A percentile compares a stretch with the other conserved stretches of the same genome.
These are phyloP conservation scores for Ectropis grisescens DNA, from an alignment of 1,140 invertebrate genomes.

Conservation along the genomic window DNA sequence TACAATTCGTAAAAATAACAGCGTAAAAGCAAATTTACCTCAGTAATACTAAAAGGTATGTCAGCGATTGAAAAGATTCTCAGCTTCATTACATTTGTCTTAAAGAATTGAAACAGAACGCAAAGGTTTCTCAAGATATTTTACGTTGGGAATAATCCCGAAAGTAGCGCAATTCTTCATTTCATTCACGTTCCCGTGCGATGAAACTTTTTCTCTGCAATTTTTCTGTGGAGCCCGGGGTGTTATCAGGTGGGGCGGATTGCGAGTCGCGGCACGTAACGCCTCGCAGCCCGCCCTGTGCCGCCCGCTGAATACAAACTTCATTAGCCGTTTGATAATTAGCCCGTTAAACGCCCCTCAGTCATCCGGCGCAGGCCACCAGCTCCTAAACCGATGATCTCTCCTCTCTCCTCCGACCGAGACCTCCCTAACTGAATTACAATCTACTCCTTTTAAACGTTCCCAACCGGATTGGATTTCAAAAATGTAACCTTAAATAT, in stretches of 20 bases:
- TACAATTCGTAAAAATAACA: no score
- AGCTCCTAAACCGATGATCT: constrained; percentile 32
- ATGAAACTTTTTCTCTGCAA: constrained; percentile 71
- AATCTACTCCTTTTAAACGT: no score
- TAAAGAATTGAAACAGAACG: constrained; percentile 63
- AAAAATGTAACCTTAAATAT: no score
- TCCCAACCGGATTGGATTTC: no score
- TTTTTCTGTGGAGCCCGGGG: constrained; percentile 65
- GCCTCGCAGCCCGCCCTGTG: constrained; percentile 30
- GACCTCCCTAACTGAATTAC: no score
- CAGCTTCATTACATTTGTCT: no score
- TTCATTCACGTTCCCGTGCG: constrained; percentile 68
- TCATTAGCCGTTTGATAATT: constrained; percentile 72
- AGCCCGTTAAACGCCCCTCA: constrained; percentile 68
- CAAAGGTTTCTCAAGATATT: constrained; percentile 53
- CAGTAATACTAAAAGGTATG: no score
- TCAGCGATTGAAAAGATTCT: no score
- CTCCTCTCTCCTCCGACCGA: no score
- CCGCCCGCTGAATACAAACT: constrained; percentile 65
- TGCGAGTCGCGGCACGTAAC: constrained; percentile 62
- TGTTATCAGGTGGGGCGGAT: constrained; percentile 63
- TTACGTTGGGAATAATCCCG: constrained; percentile 61
- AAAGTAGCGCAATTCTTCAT: constrained; percentile 68
- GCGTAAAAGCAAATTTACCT: no score
- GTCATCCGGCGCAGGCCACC: constrained; percentile 45